Conservation (phyloP, 2,113 vertebrate genomes). For the Paratilapia polleni region DNA sequence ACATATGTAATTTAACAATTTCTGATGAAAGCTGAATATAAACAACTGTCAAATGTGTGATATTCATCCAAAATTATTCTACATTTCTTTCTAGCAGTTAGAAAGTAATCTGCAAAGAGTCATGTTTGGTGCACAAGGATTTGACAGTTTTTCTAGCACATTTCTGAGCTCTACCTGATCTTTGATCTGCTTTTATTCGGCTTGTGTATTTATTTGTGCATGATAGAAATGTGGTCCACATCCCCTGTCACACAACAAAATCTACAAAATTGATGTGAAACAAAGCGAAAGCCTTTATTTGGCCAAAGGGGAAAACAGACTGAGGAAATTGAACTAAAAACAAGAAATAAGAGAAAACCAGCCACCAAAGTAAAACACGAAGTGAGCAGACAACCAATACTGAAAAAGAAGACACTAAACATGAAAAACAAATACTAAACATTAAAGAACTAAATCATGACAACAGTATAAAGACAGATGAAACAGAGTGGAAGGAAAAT, state of each 20-base stretch:
- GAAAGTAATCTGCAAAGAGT: too few relatives aligned
- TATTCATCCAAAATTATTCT: fast-evolving
- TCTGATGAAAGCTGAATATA: not conserved
- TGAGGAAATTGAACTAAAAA: not conserved
- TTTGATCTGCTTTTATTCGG: not conserved
- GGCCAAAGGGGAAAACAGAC: not conserved
- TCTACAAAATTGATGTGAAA: not conserved
- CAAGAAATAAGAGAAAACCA: not conserved
- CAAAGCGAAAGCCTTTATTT: not conserved
- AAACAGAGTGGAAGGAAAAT: not conserved
- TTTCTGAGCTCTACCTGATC: fast-evolving
- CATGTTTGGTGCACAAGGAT: too few relatives aligned
- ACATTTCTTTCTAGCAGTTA: not conserved
- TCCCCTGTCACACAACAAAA: not conserved
- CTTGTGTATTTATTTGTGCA: not conserved
- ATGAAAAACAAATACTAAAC: not conserved
- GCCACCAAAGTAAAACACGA: too few relatives aligned
- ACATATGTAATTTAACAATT: not conserved
- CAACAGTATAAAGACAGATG: not conserved
- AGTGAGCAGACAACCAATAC: too few relatives aligned
- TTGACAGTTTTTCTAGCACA: too few relatives aligned
- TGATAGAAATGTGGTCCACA: not conserved
- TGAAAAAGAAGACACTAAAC: not conserved
- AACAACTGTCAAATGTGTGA: not conserved
- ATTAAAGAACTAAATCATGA: too few relatives aligned